Evolutionary conservation across 2,113 vertebrate species (phyloP), one percentile per base, ranked within the genome.

Genomic region (Onychorhynchus coronatus): DNA sequence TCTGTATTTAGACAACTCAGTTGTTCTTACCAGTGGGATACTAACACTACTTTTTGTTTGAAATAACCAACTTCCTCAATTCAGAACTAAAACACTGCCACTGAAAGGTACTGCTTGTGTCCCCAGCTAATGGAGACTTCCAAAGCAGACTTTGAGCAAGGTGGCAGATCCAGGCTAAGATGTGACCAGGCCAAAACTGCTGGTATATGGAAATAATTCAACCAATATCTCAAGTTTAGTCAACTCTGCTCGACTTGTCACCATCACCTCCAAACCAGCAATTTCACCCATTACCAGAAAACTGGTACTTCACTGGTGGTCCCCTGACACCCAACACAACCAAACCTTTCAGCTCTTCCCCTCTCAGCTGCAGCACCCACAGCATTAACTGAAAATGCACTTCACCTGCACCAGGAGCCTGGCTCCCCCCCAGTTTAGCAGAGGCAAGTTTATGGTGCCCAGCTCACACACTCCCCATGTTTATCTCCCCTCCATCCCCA

Each of bases 271-370:
- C n/a, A 53, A 76, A 65, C 2, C 22, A 58, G 27, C 25, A 80
- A 13, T 53, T 73, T 35, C 11, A 87, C 3, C 44, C 5, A 2
- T 39, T 17, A 52, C 1, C 72, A 91, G 39, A 50, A 52, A 59
- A 63, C 0, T 5, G 23, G 0, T 28, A 33, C 12, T 33, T 74
- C 22, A 58, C 1, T 24, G 39, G 24, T 41, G 24, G 65, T 10
- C 37, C 28, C 9, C 0, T 0, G 5, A 27, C 30, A 21, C 47
- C 77, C 8, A 1, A 11, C 18, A 42, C 17, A 49, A 53, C 12
- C 24, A 16, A 11, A 7, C 39, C 35, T 15, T 33, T 23, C 41
- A 56, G 52, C 53, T 77, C 44, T 8, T 76, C 41, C 46, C 42
- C 76, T 76, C n/a, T n/a, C 75, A 71, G 22, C 89, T 63, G 28